Conservation (phyloP, 2,888 invertebrate genomes). For the Drosophila helvetica region DNA sequence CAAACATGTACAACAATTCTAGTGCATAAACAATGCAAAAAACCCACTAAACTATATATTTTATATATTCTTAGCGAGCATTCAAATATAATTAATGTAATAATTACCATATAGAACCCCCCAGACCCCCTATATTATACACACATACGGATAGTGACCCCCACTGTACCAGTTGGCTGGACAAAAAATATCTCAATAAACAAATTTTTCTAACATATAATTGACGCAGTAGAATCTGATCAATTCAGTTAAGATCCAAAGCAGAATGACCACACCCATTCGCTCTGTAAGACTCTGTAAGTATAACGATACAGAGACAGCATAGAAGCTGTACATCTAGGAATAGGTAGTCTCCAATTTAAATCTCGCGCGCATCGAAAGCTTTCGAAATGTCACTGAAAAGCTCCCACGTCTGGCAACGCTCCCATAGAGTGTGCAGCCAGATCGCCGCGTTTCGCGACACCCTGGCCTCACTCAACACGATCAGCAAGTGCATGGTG, state of each 20-base stretch:
- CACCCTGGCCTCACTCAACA: constrained; percentile 6
- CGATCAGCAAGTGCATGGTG: not conserved
- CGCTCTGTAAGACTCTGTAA: too few species aligned
- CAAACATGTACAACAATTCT: constrained; percentile 40
- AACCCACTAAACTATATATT: constrained; percentile 40
- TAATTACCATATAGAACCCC: constrained; percentile 25
- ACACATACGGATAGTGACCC: constrained; percentile 43
- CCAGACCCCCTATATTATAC: constrained; percentile 25
- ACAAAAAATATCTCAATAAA: constrained; percentile 71
- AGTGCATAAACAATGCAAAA: constrained; percentile 32
- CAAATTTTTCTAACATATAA: constrained; percentile 66
- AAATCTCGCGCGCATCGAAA: constrained; percentile 2
- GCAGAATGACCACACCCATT: too few species aligned
- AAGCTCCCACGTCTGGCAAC: constrained; percentile 1
- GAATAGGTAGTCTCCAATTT: not conserved
- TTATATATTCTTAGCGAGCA: constrained; percentile 55
- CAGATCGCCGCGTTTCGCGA: not conserved
- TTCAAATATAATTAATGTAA: constrained; percentile 44
- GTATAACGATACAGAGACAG: too few species aligned
- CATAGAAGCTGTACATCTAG: too few species aligned
- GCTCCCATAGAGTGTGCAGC: not conserved
- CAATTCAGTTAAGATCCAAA: too few species aligned
- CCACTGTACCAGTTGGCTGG: constrained; percentile 67
- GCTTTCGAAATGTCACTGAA: constrained; percentile 1
- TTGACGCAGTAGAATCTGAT: not conserved